Conservation (phyloP, 2,888 invertebrate species). For the Drosophila anomalata region DNA sequence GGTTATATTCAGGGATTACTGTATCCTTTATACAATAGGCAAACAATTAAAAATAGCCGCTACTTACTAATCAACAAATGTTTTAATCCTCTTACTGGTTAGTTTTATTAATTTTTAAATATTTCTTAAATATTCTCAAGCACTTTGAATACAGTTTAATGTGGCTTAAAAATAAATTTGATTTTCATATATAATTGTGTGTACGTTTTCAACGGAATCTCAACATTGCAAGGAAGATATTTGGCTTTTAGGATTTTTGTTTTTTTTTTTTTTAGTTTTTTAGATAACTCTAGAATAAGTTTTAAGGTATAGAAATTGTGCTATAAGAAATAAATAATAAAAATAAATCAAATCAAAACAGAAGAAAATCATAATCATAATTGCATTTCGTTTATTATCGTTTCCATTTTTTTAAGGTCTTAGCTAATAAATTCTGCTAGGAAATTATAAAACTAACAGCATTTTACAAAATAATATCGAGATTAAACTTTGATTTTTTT, state of each 20-base stretch:
- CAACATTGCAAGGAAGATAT: conserved; percentile 79
- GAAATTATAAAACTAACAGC: conserved; percentile 51
- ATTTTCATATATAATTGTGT: conserved; percentile 54
- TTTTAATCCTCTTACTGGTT: conserved; percentile 32
- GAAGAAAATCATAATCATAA: conserved; percentile 52
- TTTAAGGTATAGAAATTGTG: conserved; percentile 8
- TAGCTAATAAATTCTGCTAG: conserved; percentile 72
- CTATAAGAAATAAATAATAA: conserved; percentile 2
- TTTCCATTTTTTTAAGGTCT: conserved; percentile 49
- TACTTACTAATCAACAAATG: conserved; percentile 75
- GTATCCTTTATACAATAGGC: conserved; percentile 29
- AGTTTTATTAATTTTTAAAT: conserved; percentile 58
- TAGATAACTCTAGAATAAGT: conserved; percentile 10
- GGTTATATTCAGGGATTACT: conserved; percentile 14
- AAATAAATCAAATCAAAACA: conserved; percentile 30
- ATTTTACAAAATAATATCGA: conserved; percentile 55
- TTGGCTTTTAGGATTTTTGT: conserved; percentile 52
- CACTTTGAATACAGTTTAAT: conserved; percentile 61
- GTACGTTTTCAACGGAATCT: conserved; percentile 80
- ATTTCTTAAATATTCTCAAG: conserved; percentile 73
- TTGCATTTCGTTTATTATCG: conserved; percentile 49
- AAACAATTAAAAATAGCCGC: conserved; percentile 56
- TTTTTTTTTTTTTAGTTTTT: conserved; percentile 5
- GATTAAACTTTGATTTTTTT: conserved; percentile 53
- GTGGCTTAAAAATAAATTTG: conserved; percentile 62